Evolutionary conservation across 2,113 vertebrate genomes (phyloP).

Genomic region (Illadopsis cleaveri): DNA sequence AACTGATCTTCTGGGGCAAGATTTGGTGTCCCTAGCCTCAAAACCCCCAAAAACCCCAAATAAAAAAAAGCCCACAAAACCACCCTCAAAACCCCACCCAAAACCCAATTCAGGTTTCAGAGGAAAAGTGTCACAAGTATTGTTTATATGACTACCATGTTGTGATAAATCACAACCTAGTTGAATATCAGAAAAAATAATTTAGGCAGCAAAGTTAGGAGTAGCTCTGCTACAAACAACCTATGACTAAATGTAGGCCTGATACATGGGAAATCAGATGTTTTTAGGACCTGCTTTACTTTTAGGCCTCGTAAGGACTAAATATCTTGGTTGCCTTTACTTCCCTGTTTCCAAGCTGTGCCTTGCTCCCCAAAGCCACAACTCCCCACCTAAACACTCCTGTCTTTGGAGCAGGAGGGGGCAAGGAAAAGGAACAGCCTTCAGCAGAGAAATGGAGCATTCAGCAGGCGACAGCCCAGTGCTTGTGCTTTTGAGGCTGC

Average conservation of each 20-base stretch:
- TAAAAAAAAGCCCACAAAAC: neutral
- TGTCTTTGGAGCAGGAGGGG: neutral
- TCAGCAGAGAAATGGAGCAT: constrained; percentile 7
- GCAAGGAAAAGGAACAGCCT: neutral
- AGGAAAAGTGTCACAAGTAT: neutral
- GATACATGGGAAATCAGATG: neutral
- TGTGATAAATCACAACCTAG: neutral
- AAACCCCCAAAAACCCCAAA: neutral
- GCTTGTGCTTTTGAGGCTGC: neutral
- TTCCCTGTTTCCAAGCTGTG: neutral
- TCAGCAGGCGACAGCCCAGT: neutral
- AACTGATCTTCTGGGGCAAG: neutral
- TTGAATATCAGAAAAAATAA: neutral
- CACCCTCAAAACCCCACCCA: neutral
- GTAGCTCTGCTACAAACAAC: neutral
- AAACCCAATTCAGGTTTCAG: neutral
- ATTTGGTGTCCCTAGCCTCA: neutral
- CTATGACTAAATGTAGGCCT: neutral
- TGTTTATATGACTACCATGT: neutral
- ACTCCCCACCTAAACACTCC: neutral
- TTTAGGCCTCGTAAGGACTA: neutral
- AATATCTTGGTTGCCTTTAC: neutral
- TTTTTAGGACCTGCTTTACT: neutral
- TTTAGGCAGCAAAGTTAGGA: neutral
- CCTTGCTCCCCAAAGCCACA: neutral